These are phyloP conservation scores for Pachyrhynchus sulphureomaculatus DNA, from an alignment of 1,140 invertebrate genomes.

Conservation along the genomic window DNA sequence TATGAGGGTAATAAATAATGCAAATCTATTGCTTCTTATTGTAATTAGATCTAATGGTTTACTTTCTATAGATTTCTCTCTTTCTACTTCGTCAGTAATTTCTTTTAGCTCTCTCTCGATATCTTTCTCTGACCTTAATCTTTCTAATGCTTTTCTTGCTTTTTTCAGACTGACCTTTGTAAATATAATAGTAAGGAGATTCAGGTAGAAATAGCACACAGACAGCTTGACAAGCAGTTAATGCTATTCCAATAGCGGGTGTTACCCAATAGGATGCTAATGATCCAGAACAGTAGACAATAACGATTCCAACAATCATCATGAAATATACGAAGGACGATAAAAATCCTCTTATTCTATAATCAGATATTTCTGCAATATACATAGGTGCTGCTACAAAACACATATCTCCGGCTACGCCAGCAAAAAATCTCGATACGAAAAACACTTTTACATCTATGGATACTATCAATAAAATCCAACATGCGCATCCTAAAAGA, in stretches of 20 bases:
- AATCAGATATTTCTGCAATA: conserved; percentile 41
- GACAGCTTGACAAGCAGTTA: conserved; percentile 8
- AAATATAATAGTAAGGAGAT: conserved; percentile 35
- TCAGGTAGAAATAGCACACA: conserved; percentile 33
- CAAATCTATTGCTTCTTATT: too few species aligned
- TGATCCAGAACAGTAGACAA: conserved; percentile 35
- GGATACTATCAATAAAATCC: conserved; percentile 57
- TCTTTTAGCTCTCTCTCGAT: too few species aligned
- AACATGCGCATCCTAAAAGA: conserved; percentile 60
- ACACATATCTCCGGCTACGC: conserved; percentile 37
- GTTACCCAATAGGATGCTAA: conserved; percentile 31
- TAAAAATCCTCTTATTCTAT: conserved; percentile 39
- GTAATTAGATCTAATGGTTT: too few species aligned
- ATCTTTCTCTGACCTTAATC: too few species aligned
- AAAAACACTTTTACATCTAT: conserved; percentile 40
- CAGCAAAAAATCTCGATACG: conserved; percentile 50
- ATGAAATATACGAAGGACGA: conserved; percentile 38
- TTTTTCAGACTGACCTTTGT: conserved; percentile 36
- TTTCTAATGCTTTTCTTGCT: conserved; percentile 5
- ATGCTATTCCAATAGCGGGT: conserved; percentile 27
- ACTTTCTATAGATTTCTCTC: too few species aligned
- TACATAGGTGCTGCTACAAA: conserved; percentile 44
- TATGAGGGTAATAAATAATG: too few species aligned
- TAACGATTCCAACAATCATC: conserved; percentile 36
- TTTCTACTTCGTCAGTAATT: too few species aligned